These are phyloP conservation scores for Hirundo rustica DNA, from an alignment of 2,797 vertebrate species.

Conservation along the genomic window DNA sequence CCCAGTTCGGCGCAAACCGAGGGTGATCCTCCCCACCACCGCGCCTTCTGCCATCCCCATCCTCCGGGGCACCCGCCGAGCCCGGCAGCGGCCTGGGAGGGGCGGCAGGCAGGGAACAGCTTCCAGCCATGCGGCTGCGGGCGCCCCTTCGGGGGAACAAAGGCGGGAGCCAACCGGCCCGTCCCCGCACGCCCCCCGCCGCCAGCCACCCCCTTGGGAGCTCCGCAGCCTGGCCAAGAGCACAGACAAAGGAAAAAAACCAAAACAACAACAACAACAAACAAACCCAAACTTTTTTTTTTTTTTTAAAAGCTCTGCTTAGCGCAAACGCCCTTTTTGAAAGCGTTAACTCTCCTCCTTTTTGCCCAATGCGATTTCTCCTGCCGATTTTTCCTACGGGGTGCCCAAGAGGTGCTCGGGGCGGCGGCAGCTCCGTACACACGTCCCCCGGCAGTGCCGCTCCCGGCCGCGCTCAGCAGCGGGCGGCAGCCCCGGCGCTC, in stretches of 20 bases:
- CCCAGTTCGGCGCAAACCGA: too few species aligned
- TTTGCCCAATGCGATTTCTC: not conserved
- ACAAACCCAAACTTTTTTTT: too few species aligned
- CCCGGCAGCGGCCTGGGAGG: not conserved
- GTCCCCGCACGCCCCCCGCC: not conserved
- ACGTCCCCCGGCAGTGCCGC: not conserved
- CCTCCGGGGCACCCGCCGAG: not conserved
- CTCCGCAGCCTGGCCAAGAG: not conserved
- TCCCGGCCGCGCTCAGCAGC: not conserved
- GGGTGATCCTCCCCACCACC: too few species aligned
- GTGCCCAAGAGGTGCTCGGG: not conserved
- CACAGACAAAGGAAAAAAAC: not conserved
- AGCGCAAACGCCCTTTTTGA: not conserved
- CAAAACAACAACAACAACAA: too few species aligned
- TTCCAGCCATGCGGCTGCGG: not conserved
- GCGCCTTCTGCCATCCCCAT: not conserved
- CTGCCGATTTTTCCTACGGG: not conserved
- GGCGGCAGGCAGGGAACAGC: not conserved
- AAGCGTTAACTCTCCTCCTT: not conserved
- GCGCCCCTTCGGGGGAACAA: slow-evolving; percentile 15
- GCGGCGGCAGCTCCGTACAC: not conserved
- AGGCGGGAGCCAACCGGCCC: not conserved
- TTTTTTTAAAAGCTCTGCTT: not conserved
- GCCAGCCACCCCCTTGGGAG: not conserved
- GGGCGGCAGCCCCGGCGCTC: not conserved